Base-by-base conservation (phyloP, 1,140 invertebrate genomes). In the Liolophura sinensis region DNA sequence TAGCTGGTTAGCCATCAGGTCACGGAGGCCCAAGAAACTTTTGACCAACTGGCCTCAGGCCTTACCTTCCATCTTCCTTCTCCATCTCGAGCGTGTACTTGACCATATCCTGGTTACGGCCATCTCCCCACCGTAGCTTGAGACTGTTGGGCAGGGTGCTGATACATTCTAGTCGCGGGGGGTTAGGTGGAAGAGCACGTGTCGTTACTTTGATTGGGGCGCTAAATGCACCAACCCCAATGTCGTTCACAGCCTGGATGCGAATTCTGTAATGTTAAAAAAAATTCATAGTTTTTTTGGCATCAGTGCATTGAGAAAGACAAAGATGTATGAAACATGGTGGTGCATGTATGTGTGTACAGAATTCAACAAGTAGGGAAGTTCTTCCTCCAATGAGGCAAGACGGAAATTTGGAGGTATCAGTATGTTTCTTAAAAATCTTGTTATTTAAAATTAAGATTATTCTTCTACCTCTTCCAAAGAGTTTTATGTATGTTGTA, bases 101-200 rank as follows among this genome's bases (percentile, higher is more conserved):
- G 15, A 90, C 89, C 71, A 85, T 89, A 74, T 91, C 90, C 15
- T 85, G 75, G 69, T 89, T 90, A 71, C 88, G 87, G 16, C 87
- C 87, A 52, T 92, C 90, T 20, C 89, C 89, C 93, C 94, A 96
- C 81, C 93, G 93, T 22, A 96, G 86, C 78, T 93, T 93, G 58
- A 96, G 86, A 82, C 89, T 90, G 83, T 93, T 94, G 82, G 93
- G 91, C 0, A 89, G 90, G 9, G 86, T 84, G 54, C 87, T 88
- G 11, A 89, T 87, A 80, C 91, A 92, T 73, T 92, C 90, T 16
- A 95, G 84, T 54, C 82, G 82, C 0, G 93, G 93, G 24, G 93
- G 91, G 3, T 86, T 72, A 0, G 93, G 93, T 0, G 93, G 93
- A 14, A 92, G 86, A 16, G 91, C 89, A 48, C 90, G 85, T 0